Percentiles rank a stretch among this genome's conserved stretches.
Evolutionary conservation across 2,888 invertebrate species (phyloP).

Genomic region (Unio delphinus): DNA sequence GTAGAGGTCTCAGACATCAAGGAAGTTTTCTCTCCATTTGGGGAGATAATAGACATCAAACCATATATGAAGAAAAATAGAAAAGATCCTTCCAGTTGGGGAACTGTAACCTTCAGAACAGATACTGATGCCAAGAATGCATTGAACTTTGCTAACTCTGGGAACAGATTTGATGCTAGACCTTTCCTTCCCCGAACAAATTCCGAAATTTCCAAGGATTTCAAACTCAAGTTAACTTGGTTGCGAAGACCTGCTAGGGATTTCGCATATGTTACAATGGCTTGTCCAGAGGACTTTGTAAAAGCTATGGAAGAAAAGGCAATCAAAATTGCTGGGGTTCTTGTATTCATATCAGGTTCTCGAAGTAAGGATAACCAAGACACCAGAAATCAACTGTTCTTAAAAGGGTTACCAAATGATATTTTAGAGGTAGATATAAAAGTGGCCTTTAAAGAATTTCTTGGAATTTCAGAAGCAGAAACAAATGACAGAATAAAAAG

Average conservation of each 20-base stretch:
- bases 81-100: too few species aligned
- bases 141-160: too few species aligned
- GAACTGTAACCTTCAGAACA: too few species aligned
- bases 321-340: background rate
- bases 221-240: constrained; percentile 47
- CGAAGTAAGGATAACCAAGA: too few species aligned
- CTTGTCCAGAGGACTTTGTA: constrained; percentile 24
- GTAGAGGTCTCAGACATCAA: too few species aligned
- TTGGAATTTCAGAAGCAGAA: background rate
- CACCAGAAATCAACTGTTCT: constrained; percentile 4
- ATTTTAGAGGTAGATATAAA: constrained; percentile 31
- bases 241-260: constrained; percentile 43
- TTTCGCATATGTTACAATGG: constrained; percentile 41
- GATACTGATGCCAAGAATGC: too few species aligned
- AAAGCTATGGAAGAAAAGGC: background rate
- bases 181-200: too few species aligned
- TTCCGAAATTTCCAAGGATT: constrained; percentile 5
- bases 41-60: too few species aligned
- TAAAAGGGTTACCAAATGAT: constrained; percentile 16
- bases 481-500: constrained; percentile 10
- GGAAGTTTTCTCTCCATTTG: too few species aligned
- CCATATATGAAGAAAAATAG: too few species aligned
- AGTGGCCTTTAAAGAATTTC: constrained; percentile 11
- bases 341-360: background rate
- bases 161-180: too few species aligned